Base-by-base conservation (phyloP, 2,113 vertebrate species). In the Furnarius figulus region DNA sequence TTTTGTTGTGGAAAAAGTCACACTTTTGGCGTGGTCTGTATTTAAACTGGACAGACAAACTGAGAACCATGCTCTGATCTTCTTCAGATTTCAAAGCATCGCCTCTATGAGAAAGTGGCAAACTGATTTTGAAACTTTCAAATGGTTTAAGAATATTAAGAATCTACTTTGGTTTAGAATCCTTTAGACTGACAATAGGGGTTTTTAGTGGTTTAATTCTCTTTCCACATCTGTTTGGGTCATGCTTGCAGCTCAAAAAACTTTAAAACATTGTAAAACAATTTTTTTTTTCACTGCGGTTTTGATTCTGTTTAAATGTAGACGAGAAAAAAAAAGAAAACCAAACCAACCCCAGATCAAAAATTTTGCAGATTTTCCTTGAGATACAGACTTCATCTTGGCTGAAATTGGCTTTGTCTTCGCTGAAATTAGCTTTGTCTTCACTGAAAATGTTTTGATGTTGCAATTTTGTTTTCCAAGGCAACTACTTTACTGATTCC, bases 71-170 rank as follows among this genome's bases (percentile, higher is more conserved):
- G 42, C 24, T 87, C 40, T 89, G 42, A 89, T 76, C 31, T 61
- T 83, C 68, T 87, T 93, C 3, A 6, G 35, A 56, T 91, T 93
- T 94, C 27, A 35, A 85, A 89, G 53, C 20, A 82, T 89, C 85
- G 56, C 50, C 39, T 89, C 33, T 56, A 16, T 30, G 14, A 79
- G 37, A 87, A 85, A 73, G 40, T 47, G 39, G 27, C 24, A 82
- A 91, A 92, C 49, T 85, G 49, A 31, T 79, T 95, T 93, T 68
- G 47, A 93, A 92, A 85, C 35, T 62, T 95, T 92, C 30, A 86
- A 74, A 70, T 10, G 1, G 1, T 44, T 91, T 66, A 85, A 31
- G 62, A 85, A 82, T 59, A 87, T 65, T 89, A 73, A 91, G 58
- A 70, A 70, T 78, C 62, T 66, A 53, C 40, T 83, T 85, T 70